Conservation (phyloP, 1,140 invertebrate genomes). For the Heliconius eleuchia region DNA sequence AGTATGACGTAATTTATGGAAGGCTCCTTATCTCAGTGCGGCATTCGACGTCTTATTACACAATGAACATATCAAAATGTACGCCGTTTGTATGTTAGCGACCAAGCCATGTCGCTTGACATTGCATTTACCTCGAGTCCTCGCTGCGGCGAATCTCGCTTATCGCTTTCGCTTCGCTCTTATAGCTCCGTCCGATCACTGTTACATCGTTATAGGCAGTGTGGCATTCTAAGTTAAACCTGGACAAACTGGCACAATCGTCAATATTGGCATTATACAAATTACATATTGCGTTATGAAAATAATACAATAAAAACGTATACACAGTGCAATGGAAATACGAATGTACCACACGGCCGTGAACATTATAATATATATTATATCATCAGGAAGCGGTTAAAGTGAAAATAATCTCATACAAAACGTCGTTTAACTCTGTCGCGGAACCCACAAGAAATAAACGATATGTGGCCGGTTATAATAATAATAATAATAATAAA, state of each 20-base stretch:
- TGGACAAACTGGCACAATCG: constrained; percentile 71
- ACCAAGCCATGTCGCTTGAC: constrained; percentile 58
- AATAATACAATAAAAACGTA: constrained; percentile 32
- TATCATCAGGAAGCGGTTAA: constrained; percentile 37
- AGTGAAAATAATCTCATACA: constrained; percentile 52
- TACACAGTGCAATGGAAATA: constrained; percentile 40
- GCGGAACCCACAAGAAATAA: constrained; percentile 66
- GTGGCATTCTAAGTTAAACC: constrained; percentile 73
- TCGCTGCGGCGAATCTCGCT: constrained; percentile 60
- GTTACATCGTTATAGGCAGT: constrained; percentile 74
- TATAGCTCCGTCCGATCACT: constrained; percentile 68
- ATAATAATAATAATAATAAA: neutral
- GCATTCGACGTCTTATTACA: neutral
- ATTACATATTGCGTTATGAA: constrained; percentile 21
- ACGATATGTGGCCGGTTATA: constrained; percentile 39
- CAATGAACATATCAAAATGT: neutral
- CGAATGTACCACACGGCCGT: constrained; percentile 70
- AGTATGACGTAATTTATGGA: no score
- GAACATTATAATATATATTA: constrained; percentile 26
- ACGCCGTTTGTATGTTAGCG: constrained; percentile 29
- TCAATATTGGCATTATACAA: constrained; percentile 57
- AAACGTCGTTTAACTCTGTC: constrained; percentile 23
- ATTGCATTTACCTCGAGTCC: constrained; percentile 75
- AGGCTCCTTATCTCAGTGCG: neutral
- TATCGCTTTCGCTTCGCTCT: constrained; percentile 51